A percentile compares a stretch with the other conserved stretches of the same genome.
Conservation (phyloP, 2,113 vertebrate genomes). For the Chaetodon auriga region DNA sequence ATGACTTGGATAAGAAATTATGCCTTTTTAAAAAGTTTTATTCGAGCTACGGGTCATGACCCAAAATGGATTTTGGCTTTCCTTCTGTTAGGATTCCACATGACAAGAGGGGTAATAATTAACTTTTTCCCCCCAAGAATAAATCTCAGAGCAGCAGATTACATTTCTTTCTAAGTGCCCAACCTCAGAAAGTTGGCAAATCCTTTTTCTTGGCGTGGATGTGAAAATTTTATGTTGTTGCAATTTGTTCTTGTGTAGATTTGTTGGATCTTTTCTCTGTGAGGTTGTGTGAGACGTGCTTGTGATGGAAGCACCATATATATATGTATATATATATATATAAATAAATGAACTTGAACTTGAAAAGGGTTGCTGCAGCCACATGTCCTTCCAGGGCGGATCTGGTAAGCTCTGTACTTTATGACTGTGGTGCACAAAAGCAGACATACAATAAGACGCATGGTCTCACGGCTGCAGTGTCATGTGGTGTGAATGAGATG, state of each 20-base stretch:
- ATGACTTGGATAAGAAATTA: conserved; percentile 31
- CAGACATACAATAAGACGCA: conserved; percentile 28
- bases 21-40: conserved; percentile 26
- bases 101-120: conserved; percentile 35
- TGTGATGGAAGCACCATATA: conserved; percentile 2
- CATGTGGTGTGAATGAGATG: conserved; percentile 46
- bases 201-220: conserved; percentile 16
- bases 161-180: conserved; percentile 12
- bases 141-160: conserved; percentile 32
- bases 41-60: conserved; percentile 15
- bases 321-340: conserved; percentile 14
- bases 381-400: conserved; percentile 11
- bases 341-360: conserved; percentile 50
- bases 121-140: neutral
- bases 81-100: conserved; percentile 41
- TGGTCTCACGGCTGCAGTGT: conserved; percentile 25
- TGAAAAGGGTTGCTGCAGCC: conserved; percentile 12
- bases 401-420: conserved; percentile 18
- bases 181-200: conserved; percentile 10
- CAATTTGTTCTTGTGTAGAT: conserved; percentile 17
- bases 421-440: conserved; percentile 20
- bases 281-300: neutral
- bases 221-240: neutral
- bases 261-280: neutral
- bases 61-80: conserved; percentile 25